Evolutionary conservation across 2,888 invertebrate species (phyloP).

Genomic region (Orthosia cruda): DNA sequence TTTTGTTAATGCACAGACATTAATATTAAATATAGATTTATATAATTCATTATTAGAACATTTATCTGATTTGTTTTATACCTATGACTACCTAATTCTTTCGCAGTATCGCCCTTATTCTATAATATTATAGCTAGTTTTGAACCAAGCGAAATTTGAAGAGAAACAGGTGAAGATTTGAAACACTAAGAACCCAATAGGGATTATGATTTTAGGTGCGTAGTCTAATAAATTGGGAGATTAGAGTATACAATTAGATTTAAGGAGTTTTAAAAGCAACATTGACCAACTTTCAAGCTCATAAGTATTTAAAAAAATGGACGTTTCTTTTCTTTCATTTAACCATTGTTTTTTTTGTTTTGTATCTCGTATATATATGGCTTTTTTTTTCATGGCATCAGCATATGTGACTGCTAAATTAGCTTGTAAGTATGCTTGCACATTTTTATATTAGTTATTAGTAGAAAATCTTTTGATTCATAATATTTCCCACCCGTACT

Average conservation of each 20-base stretch:
- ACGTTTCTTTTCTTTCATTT: slow-evolving; percentile 38
- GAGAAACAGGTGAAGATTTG: slow-evolving; percentile 25
- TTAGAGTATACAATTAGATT: slow-evolving; percentile 22
- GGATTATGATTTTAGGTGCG: slow-evolving; percentile 22
- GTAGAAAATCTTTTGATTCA: neutral
- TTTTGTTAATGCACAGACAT: neutral
- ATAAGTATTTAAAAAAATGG: slow-evolving; percentile 49
- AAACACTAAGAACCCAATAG: slow-evolving; percentile 40
- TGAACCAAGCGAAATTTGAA: slow-evolving; percentile 44
- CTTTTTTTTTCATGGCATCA: neutral
- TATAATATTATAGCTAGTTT: slow-evolving; percentile 23
- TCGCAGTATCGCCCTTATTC: slow-evolving; percentile 56
- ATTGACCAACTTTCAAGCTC: slow-evolving; percentile 57
- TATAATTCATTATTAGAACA: neutral
- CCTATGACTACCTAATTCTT: slow-evolving; percentile 52
- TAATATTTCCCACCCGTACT: neutral
- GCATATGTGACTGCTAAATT: neutral
- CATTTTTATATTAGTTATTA: neutral
- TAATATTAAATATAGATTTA: neutral
- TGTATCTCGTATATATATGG: neutral
- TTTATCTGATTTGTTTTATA: slow-evolving; percentile 2
- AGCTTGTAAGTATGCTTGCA: neutral
- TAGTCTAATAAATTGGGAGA: slow-evolving; percentile 21
- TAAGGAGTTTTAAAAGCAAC: slow-evolving; percentile 45
- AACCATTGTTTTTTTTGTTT: neutral